Conservation (phyloP, 2,888 invertebrate genomes). For the Aphidoletes aphidimyza region DNA sequence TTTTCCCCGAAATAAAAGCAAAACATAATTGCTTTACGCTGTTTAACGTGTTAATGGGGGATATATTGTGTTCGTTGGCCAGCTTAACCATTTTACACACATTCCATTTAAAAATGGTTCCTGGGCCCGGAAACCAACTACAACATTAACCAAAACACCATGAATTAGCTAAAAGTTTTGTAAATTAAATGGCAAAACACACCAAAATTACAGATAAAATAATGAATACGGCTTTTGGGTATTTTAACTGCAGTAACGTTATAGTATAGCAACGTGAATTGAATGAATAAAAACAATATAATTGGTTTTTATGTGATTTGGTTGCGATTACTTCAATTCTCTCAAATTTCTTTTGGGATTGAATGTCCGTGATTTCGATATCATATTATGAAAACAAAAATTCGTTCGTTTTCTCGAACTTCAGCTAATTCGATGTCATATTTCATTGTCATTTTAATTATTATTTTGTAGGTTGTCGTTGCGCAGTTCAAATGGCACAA, state of each 20-base stretch:
- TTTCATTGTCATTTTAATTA: constrained; percentile 39
- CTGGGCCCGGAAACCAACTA: not conserved
- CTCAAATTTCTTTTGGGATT: no score
- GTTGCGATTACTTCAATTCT: not conserved
- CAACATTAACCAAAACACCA: not conserved
- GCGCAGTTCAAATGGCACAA: not conserved
- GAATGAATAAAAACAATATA: not conserved
- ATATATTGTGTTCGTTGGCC: not conserved
- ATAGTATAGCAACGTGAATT: not conserved
- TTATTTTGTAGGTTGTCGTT: not conserved
- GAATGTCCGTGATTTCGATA: not conserved
- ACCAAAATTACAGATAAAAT: no score
- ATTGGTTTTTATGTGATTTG: not conserved
- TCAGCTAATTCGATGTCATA: constrained; percentile 4
- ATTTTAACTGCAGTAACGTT: not conserved
- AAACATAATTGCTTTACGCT: constrained; percentile 38
- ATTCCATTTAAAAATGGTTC: not conserved
- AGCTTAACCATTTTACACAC: not conserved
- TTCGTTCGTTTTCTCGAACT: not conserved
- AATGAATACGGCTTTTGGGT: no score
- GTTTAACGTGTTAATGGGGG: not conserved
- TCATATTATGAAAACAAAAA: not conserved
- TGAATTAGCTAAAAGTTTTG: not conserved
- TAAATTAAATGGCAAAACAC: not conserved
- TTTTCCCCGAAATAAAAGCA: not conserved